Evolutionary conservation across 2,888 invertebrate species (phyloP).

Genomic region (Hypselothyrea guttata): DNA sequence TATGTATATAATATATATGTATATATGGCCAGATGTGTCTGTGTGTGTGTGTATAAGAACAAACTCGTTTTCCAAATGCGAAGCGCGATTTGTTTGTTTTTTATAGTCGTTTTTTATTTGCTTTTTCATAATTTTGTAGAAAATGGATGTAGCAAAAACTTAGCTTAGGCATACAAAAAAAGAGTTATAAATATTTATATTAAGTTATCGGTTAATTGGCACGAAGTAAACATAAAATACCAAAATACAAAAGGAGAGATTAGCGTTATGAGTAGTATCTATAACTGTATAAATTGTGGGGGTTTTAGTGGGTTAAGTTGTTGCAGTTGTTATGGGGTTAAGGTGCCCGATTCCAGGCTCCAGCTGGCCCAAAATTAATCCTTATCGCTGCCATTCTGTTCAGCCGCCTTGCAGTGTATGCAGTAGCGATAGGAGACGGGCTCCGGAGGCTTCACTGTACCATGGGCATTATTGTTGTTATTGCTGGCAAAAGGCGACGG

Average conservation of each 20-base stretch:
- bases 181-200: conserved; percentile 2
- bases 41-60: conserved; percentile 11
- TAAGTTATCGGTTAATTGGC: background rate
- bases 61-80: conserved; percentile 63
- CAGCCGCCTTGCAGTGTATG: conserved; percentile 52
- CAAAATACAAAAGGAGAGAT: no score
- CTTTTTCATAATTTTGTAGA: conserved; percentile 35
- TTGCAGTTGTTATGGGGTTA: background rate
- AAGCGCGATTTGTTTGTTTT: conserved; percentile 47
- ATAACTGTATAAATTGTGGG: no score
- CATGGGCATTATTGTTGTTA: conserved; percentile 8
- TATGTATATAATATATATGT: conserved; percentile 1
- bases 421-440: conserved; percentile 67
- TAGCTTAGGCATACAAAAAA: conserved; percentile 38
- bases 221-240: no score
- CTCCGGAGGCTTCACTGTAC: conserved; percentile 57
- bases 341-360: background rate
- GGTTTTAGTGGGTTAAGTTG: no score
- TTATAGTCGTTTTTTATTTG: conserved; percentile 33
- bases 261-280: no score
- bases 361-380: no score
- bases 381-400: conserved; percentile 38
- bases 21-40: conserved; percentile 5
- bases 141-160: conserved; percentile 36
- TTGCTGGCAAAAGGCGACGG: conserved; percentile 50